phyloP scores from a whole-genome alignment of 1,140 invertebrate species.

The Tribolium madens region DNA sequence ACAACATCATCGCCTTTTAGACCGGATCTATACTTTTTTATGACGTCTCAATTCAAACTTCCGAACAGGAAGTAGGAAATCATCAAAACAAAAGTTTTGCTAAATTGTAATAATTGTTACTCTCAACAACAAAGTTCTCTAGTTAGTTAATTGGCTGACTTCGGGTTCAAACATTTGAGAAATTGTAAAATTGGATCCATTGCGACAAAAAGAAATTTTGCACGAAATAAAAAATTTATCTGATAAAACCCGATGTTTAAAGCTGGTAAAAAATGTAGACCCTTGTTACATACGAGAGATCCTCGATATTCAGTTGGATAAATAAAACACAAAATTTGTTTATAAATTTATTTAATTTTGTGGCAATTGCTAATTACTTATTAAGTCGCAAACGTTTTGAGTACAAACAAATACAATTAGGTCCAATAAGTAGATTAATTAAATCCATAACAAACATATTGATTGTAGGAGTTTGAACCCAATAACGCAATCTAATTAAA shows the following conservation, averaged over 20 bases:
- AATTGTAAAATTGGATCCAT: no score
- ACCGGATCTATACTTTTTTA: neutral
- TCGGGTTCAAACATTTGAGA: no score
- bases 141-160: no score
- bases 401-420: neutral
- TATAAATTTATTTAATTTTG: neutral
- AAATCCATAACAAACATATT: neutral
- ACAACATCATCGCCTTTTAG: neutral
- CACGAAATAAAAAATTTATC: no score
- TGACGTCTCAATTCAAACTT: neutral
- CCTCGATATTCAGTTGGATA: neutral
- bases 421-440: neutral
- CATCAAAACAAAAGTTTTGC: no score
- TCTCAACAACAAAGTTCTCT: no score
- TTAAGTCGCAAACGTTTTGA: neutral
- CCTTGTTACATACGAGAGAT: neutral
- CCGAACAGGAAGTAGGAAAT: no score
- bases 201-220: neutral
- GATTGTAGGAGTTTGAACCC: neutral
- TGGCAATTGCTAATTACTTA: neutral
- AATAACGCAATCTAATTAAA: neutral
- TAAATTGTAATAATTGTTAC: no score
- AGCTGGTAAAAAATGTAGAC: neutral
- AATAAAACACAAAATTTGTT: neutral
- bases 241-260: neutral